Conservation (phyloP, 2,113 vertebrate genomes). For the Erpornis zantholeuca region DNA sequence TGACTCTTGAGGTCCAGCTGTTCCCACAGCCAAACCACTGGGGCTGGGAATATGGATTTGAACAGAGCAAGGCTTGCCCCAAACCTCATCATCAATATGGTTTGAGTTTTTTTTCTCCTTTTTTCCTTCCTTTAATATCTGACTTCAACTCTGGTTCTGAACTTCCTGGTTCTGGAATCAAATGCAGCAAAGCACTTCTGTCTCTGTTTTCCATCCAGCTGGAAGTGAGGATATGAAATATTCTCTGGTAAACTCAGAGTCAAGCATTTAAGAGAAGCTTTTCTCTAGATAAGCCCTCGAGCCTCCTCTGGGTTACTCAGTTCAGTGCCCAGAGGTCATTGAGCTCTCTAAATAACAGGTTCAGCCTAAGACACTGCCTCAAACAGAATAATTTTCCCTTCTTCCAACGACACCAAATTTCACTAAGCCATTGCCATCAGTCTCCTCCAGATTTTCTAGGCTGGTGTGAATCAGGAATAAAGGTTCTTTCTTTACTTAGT, state of each 20-base stretch:
- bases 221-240: background rate
- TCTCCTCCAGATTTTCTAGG: background rate
- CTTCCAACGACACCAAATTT: background rate
- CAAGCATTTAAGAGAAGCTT: background rate
- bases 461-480: background rate
- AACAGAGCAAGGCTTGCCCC: background rate
- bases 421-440: background rate
- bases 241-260: background rate
- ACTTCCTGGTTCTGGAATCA: background rate
- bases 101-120: rapidly evolving
- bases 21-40: background rate
- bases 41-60: background rate
- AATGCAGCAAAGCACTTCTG: background rate
- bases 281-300: background rate
- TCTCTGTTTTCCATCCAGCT: background rate
- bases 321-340: background rate
- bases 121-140: background rate
- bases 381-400: background rate
- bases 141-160: background rate
- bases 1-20: background rate
- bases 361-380: background rate
- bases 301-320: background rate
- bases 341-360: background rate
- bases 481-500: background rate
- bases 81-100: background rate